Base-by-base conservation (phyloP, 2,797 vertebrate genomes). In the Phoebastria nigripes region DNA sequence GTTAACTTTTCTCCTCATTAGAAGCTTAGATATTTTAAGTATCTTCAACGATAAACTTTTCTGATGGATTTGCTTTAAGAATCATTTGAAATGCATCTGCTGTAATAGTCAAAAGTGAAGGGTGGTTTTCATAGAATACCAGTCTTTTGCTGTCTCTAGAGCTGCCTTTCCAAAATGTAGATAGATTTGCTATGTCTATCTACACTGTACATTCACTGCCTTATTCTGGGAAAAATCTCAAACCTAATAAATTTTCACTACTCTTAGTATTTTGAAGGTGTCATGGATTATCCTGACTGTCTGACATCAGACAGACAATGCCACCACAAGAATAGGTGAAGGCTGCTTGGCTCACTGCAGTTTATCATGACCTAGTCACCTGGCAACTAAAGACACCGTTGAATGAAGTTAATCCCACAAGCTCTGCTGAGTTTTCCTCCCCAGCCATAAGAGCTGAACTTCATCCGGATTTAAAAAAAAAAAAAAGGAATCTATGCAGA, bases 311-410 rank as follows among this genome's bases (percentile, higher is more conserved):
- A 41, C 1, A 58, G 13, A 46, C 10, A 46, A 56, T 25, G 17
- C 31, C 37, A 82, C 9, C 0, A 0, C 8, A 49, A 69, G 49
- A 67, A 59, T 0, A 71, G 2, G 4, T 33, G 11, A 29, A 41
- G 25, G 18, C 15, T 89, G 33, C 33, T 37, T 65, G 33, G 19
- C 12, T 79, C 20, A 61, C 18, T 5, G 5, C 5, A 49, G 17
- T 69, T 61, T 22, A 37, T 18, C 17, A 26, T 16, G 12, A 37
- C 21, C 16, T 42, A 41, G 13, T 21, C 20, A 10, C 13, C 13
- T 67, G 24, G 35, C 13, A 67, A 16, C 29, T 58, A 46, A 58
- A 46, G 33, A 39, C 24, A n/a, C 3, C 3, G 0, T 0, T 5
- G 1, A 63, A 76, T 47, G 5, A 56, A 82, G 2, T 24, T 26